Evolutionary conservation across 2,113 vertebrate species (phyloP).

Genomic region (Leucopsar rothschildi): DNA sequence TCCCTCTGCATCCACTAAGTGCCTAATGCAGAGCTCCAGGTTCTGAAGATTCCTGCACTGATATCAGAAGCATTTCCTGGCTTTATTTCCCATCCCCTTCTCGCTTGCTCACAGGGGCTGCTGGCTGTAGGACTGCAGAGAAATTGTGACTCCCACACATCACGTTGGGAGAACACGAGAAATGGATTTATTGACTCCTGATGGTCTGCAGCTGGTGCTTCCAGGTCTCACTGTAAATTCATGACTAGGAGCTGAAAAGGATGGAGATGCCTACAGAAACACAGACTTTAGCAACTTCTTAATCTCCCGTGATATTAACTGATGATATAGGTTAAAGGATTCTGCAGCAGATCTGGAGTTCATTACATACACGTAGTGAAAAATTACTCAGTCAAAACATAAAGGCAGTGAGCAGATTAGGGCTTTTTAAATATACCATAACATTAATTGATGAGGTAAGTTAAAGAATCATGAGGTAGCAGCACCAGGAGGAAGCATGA

Average conservation of each 20-base stretch:
- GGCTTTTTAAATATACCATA: not conserved
- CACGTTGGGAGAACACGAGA: accelerated
- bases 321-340: not conserved
- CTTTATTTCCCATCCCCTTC: accelerated
- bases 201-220: not conserved
- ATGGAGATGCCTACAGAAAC: not conserved
- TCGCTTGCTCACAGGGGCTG: accelerated
- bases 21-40: not conserved
- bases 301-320: not conserved
- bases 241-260: not conserved
- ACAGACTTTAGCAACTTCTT: not conserved
- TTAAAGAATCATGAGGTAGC: not conserved
- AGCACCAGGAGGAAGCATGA: not conserved
- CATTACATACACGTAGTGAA: not conserved
- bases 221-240: not conserved
- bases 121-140: not conserved
- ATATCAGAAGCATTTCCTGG: not conserved
- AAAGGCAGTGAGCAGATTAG: not conserved
- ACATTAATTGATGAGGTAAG: not conserved
- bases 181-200: not conserved
- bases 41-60: not conserved
- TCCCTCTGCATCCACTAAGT: not conserved
- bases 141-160: not conserved
- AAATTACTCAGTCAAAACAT: not conserved
- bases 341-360: not conserved